phyloP scores from a whole-genome alignment of 2,797 vertebrate species.

The Poeciliopsis presidionis region DNA sequence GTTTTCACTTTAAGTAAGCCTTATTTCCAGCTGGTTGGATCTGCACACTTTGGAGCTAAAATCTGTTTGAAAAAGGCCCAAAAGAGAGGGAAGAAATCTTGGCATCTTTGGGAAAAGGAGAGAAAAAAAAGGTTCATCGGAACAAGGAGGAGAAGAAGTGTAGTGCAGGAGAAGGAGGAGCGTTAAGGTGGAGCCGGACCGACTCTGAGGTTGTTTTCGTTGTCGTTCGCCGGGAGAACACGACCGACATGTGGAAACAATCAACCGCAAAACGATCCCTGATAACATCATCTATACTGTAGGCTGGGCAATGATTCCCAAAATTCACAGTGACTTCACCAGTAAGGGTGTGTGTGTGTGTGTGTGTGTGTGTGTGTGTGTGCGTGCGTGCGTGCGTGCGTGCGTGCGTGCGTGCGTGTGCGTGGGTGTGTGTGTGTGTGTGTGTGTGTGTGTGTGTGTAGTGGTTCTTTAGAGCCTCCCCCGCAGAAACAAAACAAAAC shows the following conservation, averaged over 20 bases:
- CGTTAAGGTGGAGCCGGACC: slow-evolving; percentile 50
- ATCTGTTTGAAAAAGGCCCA: neutral
- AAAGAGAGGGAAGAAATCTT: slow-evolving; percentile 35
- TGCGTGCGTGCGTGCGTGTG: neutral
- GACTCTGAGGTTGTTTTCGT: slow-evolving; percentile 68
- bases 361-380: too few relatives aligned
- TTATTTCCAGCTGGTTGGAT: neutral
- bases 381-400: neutral
- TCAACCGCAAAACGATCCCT: slow-evolving; percentile 76
- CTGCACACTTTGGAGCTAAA: neutral
- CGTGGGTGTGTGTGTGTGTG: neutral
- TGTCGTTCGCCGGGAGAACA: slow-evolving; percentile 46
- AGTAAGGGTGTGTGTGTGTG: neutral
- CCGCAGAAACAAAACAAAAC: slow-evolving; percentile 30
- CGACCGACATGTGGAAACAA: slow-evolving; percentile 82
- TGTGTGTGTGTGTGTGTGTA: neutral
- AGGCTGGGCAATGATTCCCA: slow-evolving; percentile 64
- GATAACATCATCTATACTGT: slow-evolving; percentile 78
- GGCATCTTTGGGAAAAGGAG: slow-evolving; percentile 29
- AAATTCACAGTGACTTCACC: slow-evolving; percentile 35
- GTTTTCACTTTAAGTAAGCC: neutral
- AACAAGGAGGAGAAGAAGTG: slow-evolving; percentile 9
- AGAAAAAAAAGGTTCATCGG: slow-evolving; percentile 1
- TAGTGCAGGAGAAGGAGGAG: slow-evolving; percentile 16
- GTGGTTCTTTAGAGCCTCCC: slow-evolving; percentile 14